A percentile compares a stretch with the other conserved stretches of the same genome.
Conservation (phyloP, 1,140 invertebrate genomes). For the Cephus cinctus region DNA sequence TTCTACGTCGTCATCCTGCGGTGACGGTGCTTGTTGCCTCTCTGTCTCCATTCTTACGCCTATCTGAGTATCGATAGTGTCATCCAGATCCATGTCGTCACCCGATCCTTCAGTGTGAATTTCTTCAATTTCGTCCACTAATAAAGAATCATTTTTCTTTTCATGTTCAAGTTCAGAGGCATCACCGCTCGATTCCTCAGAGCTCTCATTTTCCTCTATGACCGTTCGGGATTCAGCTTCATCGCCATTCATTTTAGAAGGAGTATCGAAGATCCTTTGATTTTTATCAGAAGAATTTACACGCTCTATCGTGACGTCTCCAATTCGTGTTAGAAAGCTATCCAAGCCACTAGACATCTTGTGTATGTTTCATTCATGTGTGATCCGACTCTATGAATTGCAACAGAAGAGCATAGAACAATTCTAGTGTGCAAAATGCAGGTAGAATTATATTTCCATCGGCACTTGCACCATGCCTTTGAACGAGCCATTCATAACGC, state of each 20-base stretch:
- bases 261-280: slow-evolving; percentile 26
- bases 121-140: slow-evolving; percentile 43
- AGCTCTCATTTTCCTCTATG: slow-evolving; percentile 42
- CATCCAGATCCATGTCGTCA: slow-evolving; percentile 54
- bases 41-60: slow-evolving; percentile 47
- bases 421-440: too few relatives aligned
- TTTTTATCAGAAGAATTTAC: slow-evolving; percentile 41
- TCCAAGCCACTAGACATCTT: slow-evolving; percentile 54
- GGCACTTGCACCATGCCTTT: too few relatives aligned
- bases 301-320: slow-evolving; percentile 58
- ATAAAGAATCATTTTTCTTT: slow-evolving; percentile 36
- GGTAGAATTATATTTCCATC: too few relatives aligned
- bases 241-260: slow-evolving; percentile 24
- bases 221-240: slow-evolving; percentile 24
- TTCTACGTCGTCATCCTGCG: slow-evolving; percentile 33
- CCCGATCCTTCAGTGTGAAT: slow-evolving; percentile 49
- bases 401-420: background rate
- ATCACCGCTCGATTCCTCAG: slow-evolving; percentile 46
- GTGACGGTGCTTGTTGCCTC: slow-evolving; percentile 30
- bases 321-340: slow-evolving; percentile 53
- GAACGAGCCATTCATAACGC: too few relatives aligned
- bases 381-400: background rate
- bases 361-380: slow-evolving; percentile 23
- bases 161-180: slow-evolving; percentile 37
- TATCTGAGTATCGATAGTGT: slow-evolving; percentile 53